Base-by-base conservation (phyloP, 2,888 invertebrate species). In the Clunio marinus region DNA sequence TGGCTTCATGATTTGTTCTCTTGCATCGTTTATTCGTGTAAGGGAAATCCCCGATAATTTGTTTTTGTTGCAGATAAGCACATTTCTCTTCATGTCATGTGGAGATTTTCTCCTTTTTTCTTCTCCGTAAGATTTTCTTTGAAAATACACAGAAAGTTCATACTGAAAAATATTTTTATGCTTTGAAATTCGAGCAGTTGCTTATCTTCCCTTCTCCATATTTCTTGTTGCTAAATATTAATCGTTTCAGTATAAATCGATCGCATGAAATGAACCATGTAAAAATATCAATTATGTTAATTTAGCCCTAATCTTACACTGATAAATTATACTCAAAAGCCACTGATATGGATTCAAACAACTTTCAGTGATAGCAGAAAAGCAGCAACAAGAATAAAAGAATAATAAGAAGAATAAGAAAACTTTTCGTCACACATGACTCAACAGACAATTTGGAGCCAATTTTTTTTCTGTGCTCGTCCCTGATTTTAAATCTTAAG, bases 201-300 rank as follows among this genome's bases (percentile, higher is more conserved):
- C n/a, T n/a, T n/a, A n/a, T n/a, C n/a, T n/a, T n/a, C n/a, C n/a
- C n/a, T n/a, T n/a, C n/a, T n/a, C n/a, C n/a, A n/a, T n/a, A n/a
- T n/a, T n/a, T n/a, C n/a, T n/a, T n/a, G n/a, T n/a, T n/a, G n/a
- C n/a, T n/a, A n/a, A n/a, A n/a, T n/a, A n/a, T n/a, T n/a, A n/a
- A n/a, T n/a, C n/a, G 51, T 51, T 51, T 51, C 22, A 20, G 57
- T 20, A 51, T 51, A 51, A 51, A 20, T 15, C 2, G 17, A 17
- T 25, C 15, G 13, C n/a, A n/a, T n/a, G n/a, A n/a, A n/a, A 2
- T 57, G 27, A 57, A 57, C 27, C 57, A n/a, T 57, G 57, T 57
- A 57, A 57, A 51, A 57, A 57, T 57, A 57, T 25, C 57, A 57
- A 57, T 57, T 57, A 57, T 57, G 24, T 57, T 57, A 25, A 57